Evolutionary conservation across 2,797 vertebrate species (phyloP), one percentile per base, ranked within the genome.

Genomic region (Lacerta viridis): DNA sequence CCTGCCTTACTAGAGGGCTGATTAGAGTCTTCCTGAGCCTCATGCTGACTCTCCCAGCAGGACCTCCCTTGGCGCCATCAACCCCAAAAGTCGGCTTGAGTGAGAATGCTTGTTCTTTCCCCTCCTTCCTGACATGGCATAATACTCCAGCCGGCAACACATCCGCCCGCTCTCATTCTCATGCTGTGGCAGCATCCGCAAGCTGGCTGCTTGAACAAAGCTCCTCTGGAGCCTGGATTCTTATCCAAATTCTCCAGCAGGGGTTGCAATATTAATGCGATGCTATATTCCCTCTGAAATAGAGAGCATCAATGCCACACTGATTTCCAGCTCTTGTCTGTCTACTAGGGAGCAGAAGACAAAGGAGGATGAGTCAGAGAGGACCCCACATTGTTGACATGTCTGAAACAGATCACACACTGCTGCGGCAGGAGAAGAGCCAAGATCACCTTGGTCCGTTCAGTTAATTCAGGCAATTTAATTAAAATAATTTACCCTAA

Each of bases 41-140:
- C 4, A 1, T 0, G 5, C 3, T 55, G 0, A 0, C 5, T 27
- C 43, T 15, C 20, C n/a, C 85, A 82, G 46, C 59, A 74, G 0
- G 0, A 39, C 75, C 61, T 10, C 7, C 39, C 61, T 29, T 3
- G 41, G 66, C 43, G 33, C 41, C 41, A 1, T 29, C 33, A 77
- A 29, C 59, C 6, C 50, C 9, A 15, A 64, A 71, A 29, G 29
- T n/a, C 20, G 10, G 4, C 72, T 39, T 50, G 64, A 83, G 50
- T 23, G 66, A 10, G 27, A 61, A 68, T 11, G 55, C 27, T 41
- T 78, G 87, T 87, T 29, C 74, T 50, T 66, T 39, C n/a, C 27
- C 50, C 36, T 1, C 0, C 17, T 29, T 39, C 23, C 68, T 66
- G 72, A 64, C 5, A 66, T 64, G 74, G 59, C 36, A 46, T 33